Percentiles rank a stretch among this genome's conserved stretches.
Evolutionary conservation across 2,797 vertebrate species (phyloP).

Genomic region (Garrulus glandarius): DNA sequence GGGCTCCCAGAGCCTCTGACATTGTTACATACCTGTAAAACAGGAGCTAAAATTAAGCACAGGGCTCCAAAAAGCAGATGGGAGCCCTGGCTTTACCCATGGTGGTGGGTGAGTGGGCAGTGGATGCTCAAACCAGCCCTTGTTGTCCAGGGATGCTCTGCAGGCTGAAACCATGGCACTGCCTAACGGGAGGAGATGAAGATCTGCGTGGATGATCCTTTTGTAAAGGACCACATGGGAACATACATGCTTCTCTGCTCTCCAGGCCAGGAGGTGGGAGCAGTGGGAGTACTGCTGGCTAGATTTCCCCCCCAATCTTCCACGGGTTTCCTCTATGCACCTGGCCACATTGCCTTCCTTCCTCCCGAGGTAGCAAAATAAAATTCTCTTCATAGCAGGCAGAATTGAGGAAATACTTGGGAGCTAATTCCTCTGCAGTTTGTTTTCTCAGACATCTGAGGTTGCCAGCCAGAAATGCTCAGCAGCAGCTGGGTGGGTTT

Average conservation of each 20-base stretch:
- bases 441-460: conserved; percentile 27
- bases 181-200: not conserved
- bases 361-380: not conserved
- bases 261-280: not conserved
- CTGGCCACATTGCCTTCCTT: not conserved
- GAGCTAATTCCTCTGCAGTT: conserved; percentile 35
- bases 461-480: not conserved
- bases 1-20: not conserved
- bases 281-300: rapidly evolving
- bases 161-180: not conserved
- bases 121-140: not conserved
- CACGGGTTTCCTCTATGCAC: not conserved
- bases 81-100: not conserved
- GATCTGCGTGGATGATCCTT: not conserved
- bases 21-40: rapidly evolving
- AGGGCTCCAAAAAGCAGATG: not conserved
- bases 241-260: rapidly evolving
- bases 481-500: rapidly evolving
- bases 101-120: not conserved
- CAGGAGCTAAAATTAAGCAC: not conserved
- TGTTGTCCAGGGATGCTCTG: not conserved
- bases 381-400: conserved; percentile 43
- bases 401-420: conserved; percentile 63
- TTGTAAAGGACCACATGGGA: rapidly evolving
- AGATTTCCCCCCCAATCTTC: not conserved